A percentile compares a stretch with the other conserved stretches of the same genome.
These are phyloP conservation scores for Chromobotia macracanthus DNA, from an alignment of 2,797 vertebrate genomes.

Conservation along the genomic window DNA sequence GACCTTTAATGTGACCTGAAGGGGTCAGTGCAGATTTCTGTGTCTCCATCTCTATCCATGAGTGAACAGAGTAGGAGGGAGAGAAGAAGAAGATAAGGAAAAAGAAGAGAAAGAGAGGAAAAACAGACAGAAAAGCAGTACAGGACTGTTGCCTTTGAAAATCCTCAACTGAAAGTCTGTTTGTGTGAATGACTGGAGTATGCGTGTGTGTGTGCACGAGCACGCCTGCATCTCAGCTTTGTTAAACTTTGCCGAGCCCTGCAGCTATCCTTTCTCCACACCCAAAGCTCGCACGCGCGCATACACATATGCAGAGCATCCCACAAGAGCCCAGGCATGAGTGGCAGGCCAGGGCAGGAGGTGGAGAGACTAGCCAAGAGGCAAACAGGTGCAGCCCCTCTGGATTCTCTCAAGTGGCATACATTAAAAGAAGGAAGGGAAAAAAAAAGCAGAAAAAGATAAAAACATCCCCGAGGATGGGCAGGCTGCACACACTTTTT, in stretches of 20 bases:
- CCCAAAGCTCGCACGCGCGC: constrained; percentile 67
- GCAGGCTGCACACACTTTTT: constrained; percentile 69
- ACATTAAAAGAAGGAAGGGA: constrained; percentile 70
- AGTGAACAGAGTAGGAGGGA: constrained; percentile 43
- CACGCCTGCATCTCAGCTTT: constrained; percentile 64
- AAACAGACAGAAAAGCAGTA: constrained; percentile 36
- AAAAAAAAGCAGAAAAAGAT: constrained; percentile 62
- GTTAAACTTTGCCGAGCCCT: constrained; percentile 76
- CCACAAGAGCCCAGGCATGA: constrained; percentile 79
- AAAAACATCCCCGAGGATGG: constrained; percentile 78
- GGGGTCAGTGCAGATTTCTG: constrained; percentile 77
- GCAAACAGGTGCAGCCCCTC: constrained; percentile 85
- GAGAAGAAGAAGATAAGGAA: constrained; percentile 51
- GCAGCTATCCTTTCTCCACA: constrained; percentile 81
- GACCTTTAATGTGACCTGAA: constrained; percentile 82
- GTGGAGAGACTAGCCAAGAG: constrained; percentile 80
- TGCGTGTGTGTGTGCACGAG: constrained; percentile 36
- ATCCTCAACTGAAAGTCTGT: constrained; percentile 43
- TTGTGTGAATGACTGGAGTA: constrained; percentile 42
- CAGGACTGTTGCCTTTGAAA: constrained; percentile 68
- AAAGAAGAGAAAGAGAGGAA: constrained; percentile 37
- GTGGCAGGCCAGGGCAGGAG: constrained; percentile 79
- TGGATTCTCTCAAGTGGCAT: constrained; percentile 83
- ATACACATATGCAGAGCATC: constrained; percentile 65
- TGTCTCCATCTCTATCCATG: constrained; percentile 62